A percentile compares a stretch with the other conserved stretches of the same genome.
Conservation (phyloP, 1,140 invertebrate species). For the Prorops nasuta region DNA sequence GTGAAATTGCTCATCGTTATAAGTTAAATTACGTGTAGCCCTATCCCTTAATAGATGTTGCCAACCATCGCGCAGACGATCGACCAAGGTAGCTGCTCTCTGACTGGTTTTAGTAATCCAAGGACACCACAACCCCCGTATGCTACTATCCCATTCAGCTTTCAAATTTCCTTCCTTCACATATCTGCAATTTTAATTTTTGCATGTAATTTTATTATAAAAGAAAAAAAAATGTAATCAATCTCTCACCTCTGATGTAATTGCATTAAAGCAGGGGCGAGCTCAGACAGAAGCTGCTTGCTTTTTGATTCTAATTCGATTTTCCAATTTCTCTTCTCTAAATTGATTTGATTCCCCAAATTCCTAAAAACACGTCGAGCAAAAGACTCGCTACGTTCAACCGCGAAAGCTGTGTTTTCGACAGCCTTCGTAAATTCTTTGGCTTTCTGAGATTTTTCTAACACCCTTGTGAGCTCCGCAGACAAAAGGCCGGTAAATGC, state of each 20-base stretch:
- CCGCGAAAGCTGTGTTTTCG: conserved; percentile 49
- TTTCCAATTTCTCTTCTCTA: conserved; percentile 43
- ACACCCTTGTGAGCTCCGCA: conserved; percentile 56
- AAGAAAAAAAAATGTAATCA: not conserved
- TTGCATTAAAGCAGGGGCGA: conserved; percentile 59
- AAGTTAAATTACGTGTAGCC: conserved; percentile 78
- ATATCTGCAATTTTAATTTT: conserved; percentile 31
- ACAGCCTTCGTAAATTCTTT: conserved; percentile 54
- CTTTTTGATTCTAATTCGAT: conserved; percentile 48
- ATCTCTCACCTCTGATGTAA: conserved; percentile 58
- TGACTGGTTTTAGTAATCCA: conserved; percentile 65
- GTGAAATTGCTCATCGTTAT: conserved; percentile 93
- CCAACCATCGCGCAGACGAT: conserved; percentile 84
- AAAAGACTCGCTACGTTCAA: conserved; percentile 42
- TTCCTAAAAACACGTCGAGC: conserved; percentile 37
- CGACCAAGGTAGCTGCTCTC: conserved; percentile 72
- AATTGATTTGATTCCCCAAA: conserved; percentile 26
- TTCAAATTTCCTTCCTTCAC: conserved; percentile 60
- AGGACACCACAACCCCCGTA: conserved; percentile 67
- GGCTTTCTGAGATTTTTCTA: conserved; percentile 54
- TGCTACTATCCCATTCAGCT: conserved; percentile 73
- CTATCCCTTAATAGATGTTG: conserved; percentile 85
- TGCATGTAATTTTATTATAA: conserved; percentile 8
- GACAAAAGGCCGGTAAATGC: conserved; percentile 64
- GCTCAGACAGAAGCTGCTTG: conserved; percentile 47